Conservation (phyloP, 2,113 vertebrate genomes). For the Elanoides forficatus region DNA sequence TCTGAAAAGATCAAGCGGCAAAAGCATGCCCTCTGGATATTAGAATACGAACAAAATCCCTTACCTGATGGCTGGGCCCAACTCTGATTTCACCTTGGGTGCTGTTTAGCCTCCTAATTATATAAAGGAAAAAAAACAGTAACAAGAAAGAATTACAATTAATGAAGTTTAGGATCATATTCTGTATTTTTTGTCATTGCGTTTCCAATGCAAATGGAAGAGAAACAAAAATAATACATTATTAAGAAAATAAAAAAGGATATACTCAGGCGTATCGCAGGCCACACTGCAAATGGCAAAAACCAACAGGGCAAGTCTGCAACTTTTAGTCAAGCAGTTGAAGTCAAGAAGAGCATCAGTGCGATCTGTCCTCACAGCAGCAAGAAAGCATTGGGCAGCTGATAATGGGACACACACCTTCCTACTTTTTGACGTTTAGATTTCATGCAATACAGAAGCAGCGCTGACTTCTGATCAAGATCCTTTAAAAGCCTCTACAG, state of each 20-base stretch:
- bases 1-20: background rate
- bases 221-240: background rate
- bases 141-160: background rate
- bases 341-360: background rate
- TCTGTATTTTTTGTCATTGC: background rate
- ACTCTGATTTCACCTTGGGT: constrained; percentile 98
- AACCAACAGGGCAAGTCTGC: background rate
- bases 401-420: background rate
- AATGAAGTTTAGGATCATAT: background rate
- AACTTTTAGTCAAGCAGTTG: background rate
- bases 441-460: background rate
- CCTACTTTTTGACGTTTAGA: background rate
- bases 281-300: background rate
- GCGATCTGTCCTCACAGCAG: background rate
- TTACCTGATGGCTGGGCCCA: constrained; percentile 98
- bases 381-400: background rate
- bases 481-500: background rate
- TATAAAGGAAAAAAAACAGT: background rate
- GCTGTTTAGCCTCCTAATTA: constrained; percentile 93
- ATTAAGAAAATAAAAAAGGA: background rate
- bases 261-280: background rate
- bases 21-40: background rate
- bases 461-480: background rate
- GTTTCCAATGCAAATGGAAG: background rate
- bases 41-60: background rate